Base-by-base conservation (phyloP, 2,113 vertebrate species). In the Diphyllodes magnificus region DNA sequence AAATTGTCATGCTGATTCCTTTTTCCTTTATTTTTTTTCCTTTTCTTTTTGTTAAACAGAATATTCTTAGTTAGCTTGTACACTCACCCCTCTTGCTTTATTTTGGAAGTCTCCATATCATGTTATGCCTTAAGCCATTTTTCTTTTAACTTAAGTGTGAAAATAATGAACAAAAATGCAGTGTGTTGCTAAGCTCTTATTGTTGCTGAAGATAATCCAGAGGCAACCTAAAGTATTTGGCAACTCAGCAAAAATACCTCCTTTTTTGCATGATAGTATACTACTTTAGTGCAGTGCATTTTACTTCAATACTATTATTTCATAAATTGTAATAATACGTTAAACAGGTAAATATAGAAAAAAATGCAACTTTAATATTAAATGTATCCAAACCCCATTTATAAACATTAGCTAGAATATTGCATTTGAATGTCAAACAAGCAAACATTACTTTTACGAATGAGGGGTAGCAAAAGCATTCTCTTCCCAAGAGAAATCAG, bases 1-100 rank as follows among this genome's bases (percentile, higher is more conserved):
- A 25, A 65, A 25, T 60, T 56, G 2, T 57, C 0, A 5, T 39
- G 3, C 2, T 28, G 7, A 12, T 20, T 18, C 2, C 2, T 31
- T 40, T 60, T 56, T 37, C 5, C 11, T 81, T 14, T 7, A 2
- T 3, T 31, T 57, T 66, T 37, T 18, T 16, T 11, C 4, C 4
- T 16, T 19, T 35, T 22, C 1, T 44, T 50, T 59, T 65, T 10
- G 13, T 69, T 78, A 47, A 78, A 53, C 3, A 22, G 12, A 27
- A 1, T 33, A 51, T 54, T 17, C 13, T 51, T 80, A n/a, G 2
- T 15, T 77, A 45, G 14, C 27, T 66, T 66, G 18, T 63, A 35
- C 0, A 0, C 6, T 94, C 19, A 54, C 6, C 3, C 24, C 17
- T 18, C 35, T 61, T 49, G 19, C 1, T 85, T 82, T 75, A 68